Evolutionary conservation across 1,140 invertebrate species (phyloP), one percentile per base, ranked within the genome.

Genomic region (Thalassaphorura encarpata): DNA sequence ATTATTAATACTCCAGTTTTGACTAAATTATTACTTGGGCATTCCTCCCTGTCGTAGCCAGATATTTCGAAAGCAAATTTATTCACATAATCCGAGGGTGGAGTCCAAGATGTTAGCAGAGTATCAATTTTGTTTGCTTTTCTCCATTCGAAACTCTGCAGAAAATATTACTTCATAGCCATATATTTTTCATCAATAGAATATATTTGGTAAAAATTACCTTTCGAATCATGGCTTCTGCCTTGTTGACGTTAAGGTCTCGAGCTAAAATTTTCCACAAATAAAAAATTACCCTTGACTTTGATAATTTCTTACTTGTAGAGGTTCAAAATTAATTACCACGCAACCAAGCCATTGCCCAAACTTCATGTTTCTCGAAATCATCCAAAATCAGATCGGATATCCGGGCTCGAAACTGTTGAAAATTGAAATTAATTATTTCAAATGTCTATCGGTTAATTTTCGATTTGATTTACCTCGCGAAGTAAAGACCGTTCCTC

Each of bases 161-260:
- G n/a, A n/a, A n/a, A n/a, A 13, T 6, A n/a, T 36, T 11, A 11
- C 11, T 11, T n/a, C 11, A n/a, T 36, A 36, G 11, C n/a, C n/a
- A 11, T 11, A 36, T 11, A 36, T 11, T 11, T 36, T n/a, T 11
- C 11, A 36, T 36, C 11, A 11, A n/a, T n/a, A n/a, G 11, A 11
- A 11, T 11, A 11, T 36, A 36, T 11, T 36, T 36, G 11, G n/a
- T 36, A n/a, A 11, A 11, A 36, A n/a, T 51, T 36, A 51, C 48
- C 5, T 21, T 51, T 39, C 28, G 23, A 5, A 51, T 26, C 48
- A 51, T 51, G 6, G 28, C 31, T 13, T 33, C 19, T 19, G 48
- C 48, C 28, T 51, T 51, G n/a, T 51, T 31, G 13, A 36, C 3
- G 33, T 51, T 19, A 26, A 33, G 11, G 21, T 51, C 48, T 19